Evolutionary conservation across 2,888 invertebrate genomes (phyloP).

Genomic region (Eledona agricola): DNA sequence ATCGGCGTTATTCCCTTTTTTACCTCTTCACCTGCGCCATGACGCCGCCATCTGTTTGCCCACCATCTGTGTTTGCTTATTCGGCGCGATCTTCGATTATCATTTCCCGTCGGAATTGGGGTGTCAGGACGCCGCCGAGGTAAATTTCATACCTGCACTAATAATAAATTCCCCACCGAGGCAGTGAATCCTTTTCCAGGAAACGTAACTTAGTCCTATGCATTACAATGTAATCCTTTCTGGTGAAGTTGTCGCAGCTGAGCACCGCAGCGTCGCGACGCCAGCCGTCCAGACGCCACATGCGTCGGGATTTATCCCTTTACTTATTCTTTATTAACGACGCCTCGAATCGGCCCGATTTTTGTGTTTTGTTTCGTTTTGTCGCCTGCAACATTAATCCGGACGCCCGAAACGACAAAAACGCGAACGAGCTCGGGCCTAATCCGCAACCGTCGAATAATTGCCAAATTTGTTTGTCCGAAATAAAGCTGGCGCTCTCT

Average conservation of each 20-base stretch:
- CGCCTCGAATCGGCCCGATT: constrained; percentile 12
- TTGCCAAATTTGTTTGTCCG: constrained; percentile 22
- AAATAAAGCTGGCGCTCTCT: constrained; percentile 2
- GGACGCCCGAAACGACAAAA: constrained; percentile 16
- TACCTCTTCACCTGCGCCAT: constrained; percentile 1
- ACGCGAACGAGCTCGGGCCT: constrained; percentile 22
- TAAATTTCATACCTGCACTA: constrained; percentile 23
- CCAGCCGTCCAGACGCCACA: constrained; percentile 51
- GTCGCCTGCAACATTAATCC: constrained; percentile 17
- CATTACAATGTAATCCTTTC: constrained; percentile 55
- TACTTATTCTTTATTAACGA: constrained; percentile 51
- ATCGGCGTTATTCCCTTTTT: not conserved
- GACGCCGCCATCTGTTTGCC: constrained; percentile 1
- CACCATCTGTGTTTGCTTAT: constrained; percentile 8
- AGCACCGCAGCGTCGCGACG: constrained; percentile 53
- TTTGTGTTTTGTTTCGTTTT: constrained; percentile 6
- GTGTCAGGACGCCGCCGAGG: constrained; percentile 10
- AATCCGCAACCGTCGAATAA: constrained; percentile 26
- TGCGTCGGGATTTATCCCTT: constrained; percentile 52
- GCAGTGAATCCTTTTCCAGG: constrained; percentile 21
- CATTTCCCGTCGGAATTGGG: constrained; percentile 6
- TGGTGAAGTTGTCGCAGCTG: constrained; percentile 54
- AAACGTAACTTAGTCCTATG: constrained; percentile 39
- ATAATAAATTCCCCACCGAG: constrained; percentile 24
- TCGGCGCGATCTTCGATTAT: constrained; percentile 2